These are phyloP conservation scores for Orthosia incerta DNA, from an alignment of 2,888 invertebrate species.

Conservation along the genomic window DNA sequence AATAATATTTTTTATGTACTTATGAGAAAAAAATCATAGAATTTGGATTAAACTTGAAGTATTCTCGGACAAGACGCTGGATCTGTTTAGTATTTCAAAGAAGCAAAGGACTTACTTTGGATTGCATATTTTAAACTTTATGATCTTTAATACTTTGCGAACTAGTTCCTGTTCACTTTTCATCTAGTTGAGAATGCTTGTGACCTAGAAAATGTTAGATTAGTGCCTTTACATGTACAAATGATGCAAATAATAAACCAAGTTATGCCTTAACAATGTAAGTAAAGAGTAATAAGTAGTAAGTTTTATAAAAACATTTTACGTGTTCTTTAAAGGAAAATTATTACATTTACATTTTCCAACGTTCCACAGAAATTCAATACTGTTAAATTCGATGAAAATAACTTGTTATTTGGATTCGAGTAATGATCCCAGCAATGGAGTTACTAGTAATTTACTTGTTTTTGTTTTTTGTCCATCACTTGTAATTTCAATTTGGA, in stretches of 20 bases:
- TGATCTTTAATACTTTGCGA: neutral
- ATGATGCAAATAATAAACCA: conserved; percentile 2
- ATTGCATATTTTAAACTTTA: neutral
- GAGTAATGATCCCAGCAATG: neutral
- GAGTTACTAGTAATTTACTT: neutral
- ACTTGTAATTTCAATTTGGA: neutral
- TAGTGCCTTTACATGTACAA: conserved; percentile 46
- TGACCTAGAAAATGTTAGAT: conserved; percentile 29
- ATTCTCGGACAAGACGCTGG: neutral
- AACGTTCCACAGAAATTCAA: neutral
- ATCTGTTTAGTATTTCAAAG: neutral
- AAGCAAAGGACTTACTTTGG: neutral
- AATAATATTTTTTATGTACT: too few relatives aligned
- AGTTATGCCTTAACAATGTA: conserved; percentile 19
- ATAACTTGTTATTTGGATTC: neutral
- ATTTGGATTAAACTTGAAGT: neutral
- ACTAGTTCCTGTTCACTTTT: conserved; percentile 6
- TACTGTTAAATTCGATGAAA: neutral
- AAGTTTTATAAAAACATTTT: neutral
- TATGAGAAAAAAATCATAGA: neutral
- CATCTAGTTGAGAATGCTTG: conserved; percentile 16
- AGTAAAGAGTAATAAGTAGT: neutral
- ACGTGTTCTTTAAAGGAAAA: neutral
- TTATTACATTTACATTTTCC: neutral
- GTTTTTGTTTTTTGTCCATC: neutral